phyloP scores from a whole-genome alignment of 2,113 vertebrate species.

The Halichoeres trimaculatus region DNA sequence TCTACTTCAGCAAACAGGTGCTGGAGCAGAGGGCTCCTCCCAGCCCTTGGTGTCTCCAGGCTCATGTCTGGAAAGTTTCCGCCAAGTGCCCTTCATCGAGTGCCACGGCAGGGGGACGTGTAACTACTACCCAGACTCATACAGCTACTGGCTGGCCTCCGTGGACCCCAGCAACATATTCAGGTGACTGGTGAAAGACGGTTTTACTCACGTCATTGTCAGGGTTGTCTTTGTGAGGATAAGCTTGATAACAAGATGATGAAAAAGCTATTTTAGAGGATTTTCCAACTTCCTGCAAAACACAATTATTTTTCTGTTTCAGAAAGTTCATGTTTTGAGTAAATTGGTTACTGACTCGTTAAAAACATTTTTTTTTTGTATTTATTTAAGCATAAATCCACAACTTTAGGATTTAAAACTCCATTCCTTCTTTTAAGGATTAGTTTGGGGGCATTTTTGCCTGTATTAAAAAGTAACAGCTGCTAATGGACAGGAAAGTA shows the following conservation, averaged over 20 bases:
- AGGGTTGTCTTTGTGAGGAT: neutral
- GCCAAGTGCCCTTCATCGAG: slow-evolving; percentile 89
- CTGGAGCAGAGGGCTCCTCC: slow-evolving; percentile 89
- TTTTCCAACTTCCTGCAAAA: neutral
- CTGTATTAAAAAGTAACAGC: neutral
- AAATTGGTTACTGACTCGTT: neutral
- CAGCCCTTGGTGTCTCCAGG: slow-evolving; percentile 90
- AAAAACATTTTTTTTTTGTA: too few relatives aligned
- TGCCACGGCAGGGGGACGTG: slow-evolving; percentile 90
- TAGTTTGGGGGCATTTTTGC: neutral
- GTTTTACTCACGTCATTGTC: neutral
- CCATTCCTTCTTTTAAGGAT: neutral
- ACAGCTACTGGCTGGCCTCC: slow-evolving; percentile 92
- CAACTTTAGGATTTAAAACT: neutral
- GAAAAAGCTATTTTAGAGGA: neutral
- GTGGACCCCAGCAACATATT: slow-evolving; percentile 86
- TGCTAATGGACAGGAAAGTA: neutral
- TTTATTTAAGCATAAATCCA: neutral
- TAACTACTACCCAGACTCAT: slow-evolving; percentile 91
- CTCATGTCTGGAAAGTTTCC: slow-evolving; percentile 90
- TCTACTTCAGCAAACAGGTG: slow-evolving; percentile 86
- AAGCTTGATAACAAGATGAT: neutral
- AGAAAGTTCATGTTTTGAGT: neutral
- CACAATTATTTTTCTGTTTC: neutral
- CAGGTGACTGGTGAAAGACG: slow-evolving; percentile 75